A percentile compares a stretch with the other conserved stretches of the same genome.
Evolutionary conservation across 1,140 invertebrate genomes (phyloP).

Genomic region (Drosophila asahinai): DNA sequence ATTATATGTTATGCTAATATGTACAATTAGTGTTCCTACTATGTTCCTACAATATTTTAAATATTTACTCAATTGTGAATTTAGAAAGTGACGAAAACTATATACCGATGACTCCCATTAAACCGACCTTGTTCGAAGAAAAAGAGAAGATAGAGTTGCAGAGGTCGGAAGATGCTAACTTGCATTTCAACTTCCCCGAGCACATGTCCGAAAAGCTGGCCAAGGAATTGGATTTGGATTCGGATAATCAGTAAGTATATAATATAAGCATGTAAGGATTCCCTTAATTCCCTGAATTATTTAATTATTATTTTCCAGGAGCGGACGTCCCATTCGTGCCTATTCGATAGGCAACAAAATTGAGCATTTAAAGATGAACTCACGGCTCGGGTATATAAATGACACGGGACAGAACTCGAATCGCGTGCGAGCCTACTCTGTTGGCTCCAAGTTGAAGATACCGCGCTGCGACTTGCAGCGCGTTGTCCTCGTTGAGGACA

Average conservation of each 20-base stretch:
- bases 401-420: slow-evolving; percentile 68
- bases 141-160: slow-evolving; percentile 22
- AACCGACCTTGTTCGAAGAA: slow-evolving; percentile 33
- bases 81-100: slow-evolving; percentile 56
- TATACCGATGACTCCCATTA: slow-evolving; percentile 66
- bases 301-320: slow-evolving; percentile 39
- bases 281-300: background rate
- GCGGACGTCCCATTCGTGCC: slow-evolving; percentile 89
- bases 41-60: too few relatives aligned
- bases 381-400: slow-evolving; percentile 68
- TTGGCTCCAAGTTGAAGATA: slow-evolving; percentile 88
- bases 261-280: slow-evolving; percentile 5
- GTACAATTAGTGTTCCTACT: too few relatives aligned
- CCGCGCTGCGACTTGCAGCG: slow-evolving; percentile 80
- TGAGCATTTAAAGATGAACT: slow-evolving; percentile 85
- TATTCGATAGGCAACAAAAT: slow-evolving; percentile 95
- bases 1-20: too few relatives aligned
- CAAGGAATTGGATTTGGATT: slow-evolving; percentile 49
- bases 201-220: slow-evolving; percentile 57
- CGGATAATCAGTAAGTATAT: slow-evolving; percentile 61
- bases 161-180: slow-evolving; percentile 22
- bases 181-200: slow-evolving; percentile 63
- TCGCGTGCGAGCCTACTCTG: slow-evolving; percentile 89
- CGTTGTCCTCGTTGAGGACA: slow-evolving; percentile 57
- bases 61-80: slow-evolving; percentile 11